These are phyloP conservation scores for Pocillopora verrucosa DNA, from an alignment of 64 coral and sea anemone genomes.

Conservation along the genomic window DNA sequence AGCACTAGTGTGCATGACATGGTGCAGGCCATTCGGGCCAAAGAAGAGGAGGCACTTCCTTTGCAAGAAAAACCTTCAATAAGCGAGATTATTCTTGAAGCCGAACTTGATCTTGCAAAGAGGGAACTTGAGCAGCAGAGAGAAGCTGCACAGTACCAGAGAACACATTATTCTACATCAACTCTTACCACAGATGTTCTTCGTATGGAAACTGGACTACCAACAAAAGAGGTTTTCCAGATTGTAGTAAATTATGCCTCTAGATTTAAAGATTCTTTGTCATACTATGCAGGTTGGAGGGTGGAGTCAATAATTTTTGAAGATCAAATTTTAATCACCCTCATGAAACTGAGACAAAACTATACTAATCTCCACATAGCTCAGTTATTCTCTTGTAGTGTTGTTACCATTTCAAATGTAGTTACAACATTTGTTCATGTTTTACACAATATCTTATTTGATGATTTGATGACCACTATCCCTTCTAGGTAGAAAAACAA, in stretches of 20 bases:
- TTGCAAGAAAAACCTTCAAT: slow-evolving; percentile 17
- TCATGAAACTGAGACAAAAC: slow-evolving; percentile 51
- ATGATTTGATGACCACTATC: slow-evolving; percentile 4
- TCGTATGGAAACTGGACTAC: slow-evolving; percentile 58
- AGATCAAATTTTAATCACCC: slow-evolving; percentile 58
- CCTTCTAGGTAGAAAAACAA: neutral
- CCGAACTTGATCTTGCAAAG: slow-evolving; percentile 28
- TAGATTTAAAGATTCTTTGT: slow-evolving; percentile 23
- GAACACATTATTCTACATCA: slow-evolving; percentile 33
- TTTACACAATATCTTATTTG: neutral
- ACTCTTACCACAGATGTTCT: slow-evolving; percentile 29
- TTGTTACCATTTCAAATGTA: slow-evolving; percentile 28
- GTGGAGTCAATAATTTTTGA: slow-evolving; percentile 34
- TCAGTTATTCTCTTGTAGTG: slow-evolving; percentile 46
- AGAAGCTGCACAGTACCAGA: slow-evolving; percentile 2
- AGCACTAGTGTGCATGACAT: too few relatives aligned
- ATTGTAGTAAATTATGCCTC: slow-evolving; percentile 48
- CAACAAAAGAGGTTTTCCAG: slow-evolving; percentile 44
- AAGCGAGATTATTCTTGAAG: slow-evolving; percentile 49
- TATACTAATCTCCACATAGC: slow-evolving; percentile 29
- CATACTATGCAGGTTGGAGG: slow-evolving; percentile 49
- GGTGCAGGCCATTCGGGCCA: too few relatives aligned
- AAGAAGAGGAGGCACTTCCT: too few relatives aligned
- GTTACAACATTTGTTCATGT: slow-evolving; percentile 26
- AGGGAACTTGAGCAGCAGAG: slow-evolving; percentile 28